Evolutionary conservation across 2,888 invertebrate species (phyloP).

Genomic region (Tetramorium bicarinatum): DNA sequence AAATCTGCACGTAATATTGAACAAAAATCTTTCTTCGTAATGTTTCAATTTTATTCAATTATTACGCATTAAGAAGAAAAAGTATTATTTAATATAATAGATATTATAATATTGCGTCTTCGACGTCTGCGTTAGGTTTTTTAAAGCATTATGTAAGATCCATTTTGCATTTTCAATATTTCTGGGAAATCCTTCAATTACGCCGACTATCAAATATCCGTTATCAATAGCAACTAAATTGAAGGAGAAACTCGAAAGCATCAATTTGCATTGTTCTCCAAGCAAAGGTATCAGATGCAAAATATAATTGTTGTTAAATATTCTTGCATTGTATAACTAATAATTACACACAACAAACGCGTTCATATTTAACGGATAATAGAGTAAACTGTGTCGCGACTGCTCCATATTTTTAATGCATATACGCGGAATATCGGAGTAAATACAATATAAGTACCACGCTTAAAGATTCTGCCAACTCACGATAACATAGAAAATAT

Average conservation of each 20-base stretch:
- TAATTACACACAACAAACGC: background rate
- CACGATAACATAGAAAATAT: slow-evolving; percentile 14
- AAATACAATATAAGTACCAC: slow-evolving; percentile 8
- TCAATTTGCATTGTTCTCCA: background rate
- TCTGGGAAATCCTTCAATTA: slow-evolving; percentile 17
- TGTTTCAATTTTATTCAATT: background rate
- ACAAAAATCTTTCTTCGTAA: background rate
- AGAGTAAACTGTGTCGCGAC: background rate
- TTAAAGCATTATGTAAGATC: background rate
- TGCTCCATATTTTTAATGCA: slow-evolving; percentile 17
- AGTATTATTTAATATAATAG: background rate
- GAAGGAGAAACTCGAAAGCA: background rate
- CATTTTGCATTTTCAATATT: background rate
- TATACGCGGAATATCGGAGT: slow-evolving; percentile 5
- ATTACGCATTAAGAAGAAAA: background rate
- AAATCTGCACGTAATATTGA: background rate
- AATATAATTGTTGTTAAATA: slow-evolving; percentile 22
- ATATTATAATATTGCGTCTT: background rate
- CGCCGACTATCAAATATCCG: background rate
- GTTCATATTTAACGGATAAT: slow-evolving; percentile 1
- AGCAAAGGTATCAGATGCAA: background rate
- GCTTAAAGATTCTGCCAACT: background rate
- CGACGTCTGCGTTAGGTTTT: background rate
- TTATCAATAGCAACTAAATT: background rate
- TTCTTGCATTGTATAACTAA: background rate